A percentile compares a stretch with the other conserved stretches of the same genome.
Conservation (phyloP, 2,113 vertebrate species). For the Nicator chloris region DNA sequence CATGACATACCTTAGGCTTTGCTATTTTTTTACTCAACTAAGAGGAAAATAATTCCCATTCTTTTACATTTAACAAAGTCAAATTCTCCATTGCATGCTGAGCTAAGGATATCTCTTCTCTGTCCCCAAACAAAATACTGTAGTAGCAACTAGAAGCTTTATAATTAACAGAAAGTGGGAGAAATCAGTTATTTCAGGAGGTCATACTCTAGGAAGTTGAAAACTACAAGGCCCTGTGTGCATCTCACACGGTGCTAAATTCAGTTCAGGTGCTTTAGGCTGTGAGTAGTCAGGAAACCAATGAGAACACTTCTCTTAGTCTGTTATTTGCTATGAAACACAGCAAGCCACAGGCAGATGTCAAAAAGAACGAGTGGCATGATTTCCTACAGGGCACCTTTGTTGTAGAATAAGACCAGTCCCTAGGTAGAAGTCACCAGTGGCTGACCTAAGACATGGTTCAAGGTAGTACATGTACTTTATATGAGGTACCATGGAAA, state of each 20-base stretch:
- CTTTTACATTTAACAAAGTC: not conserved
- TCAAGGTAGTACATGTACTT: not conserved
- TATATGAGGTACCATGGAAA: not conserved
- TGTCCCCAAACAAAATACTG: not conserved
- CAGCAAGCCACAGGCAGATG: not conserved
- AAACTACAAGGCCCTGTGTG: not conserved
- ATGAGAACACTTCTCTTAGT: not conserved
- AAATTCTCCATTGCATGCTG: conserved; percentile 17
- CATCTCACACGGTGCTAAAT: not conserved
- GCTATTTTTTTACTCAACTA: not conserved
- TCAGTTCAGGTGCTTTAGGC: not conserved
- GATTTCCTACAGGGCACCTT: not conserved
- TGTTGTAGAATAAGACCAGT: not conserved
- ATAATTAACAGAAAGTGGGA: conserved; percentile 24
- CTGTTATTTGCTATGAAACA: not conserved
- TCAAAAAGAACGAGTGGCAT: not conserved
- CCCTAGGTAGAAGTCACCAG: not conserved
- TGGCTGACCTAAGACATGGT: not conserved
- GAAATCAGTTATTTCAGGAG: not conserved
- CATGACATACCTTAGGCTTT: not conserved
- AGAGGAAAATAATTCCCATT: not conserved
- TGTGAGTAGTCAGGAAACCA: not conserved
- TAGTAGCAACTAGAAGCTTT: conserved; percentile 14
- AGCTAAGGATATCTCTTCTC: conserved; percentile 2
- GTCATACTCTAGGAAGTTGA: not conserved